These are phyloP conservation scores for Zapornia atra DNA, from an alignment of 2,113 vertebrate species.

Conservation along the genomic window DNA sequence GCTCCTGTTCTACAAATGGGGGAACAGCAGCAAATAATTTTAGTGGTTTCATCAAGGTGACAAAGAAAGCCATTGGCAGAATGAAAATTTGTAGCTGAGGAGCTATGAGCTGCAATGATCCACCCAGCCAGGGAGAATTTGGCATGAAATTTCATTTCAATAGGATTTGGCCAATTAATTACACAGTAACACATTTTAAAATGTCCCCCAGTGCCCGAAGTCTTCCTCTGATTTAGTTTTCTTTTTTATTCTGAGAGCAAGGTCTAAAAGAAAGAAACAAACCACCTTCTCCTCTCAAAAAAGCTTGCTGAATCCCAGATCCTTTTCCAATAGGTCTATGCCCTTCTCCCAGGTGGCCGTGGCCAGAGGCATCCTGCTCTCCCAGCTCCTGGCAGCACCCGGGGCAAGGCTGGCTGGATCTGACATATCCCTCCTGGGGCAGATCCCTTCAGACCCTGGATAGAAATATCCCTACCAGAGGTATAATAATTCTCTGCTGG, in stretches of 20 bases:
- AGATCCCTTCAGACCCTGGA: background rate
- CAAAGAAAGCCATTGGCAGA: background rate
- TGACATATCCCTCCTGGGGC: background rate
- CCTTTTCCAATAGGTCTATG: background rate
- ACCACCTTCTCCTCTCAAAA: background rate
- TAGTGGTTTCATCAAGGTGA: background rate
- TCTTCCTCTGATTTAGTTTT: background rate
- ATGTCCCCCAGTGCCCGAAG: background rate
- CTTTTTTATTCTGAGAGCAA: background rate
- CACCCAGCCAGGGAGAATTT: background rate
- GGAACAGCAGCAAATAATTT: background rate
- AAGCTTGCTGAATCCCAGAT: background rate
- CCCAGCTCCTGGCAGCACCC: background rate
- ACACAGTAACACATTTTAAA: background rate
- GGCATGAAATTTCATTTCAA: background rate
- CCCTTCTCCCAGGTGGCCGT: accelerated
- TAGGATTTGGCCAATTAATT: background rate
- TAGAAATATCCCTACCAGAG: background rate
- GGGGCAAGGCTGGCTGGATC: background rate
- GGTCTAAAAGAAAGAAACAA: background rate
- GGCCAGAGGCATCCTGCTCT: accelerated
- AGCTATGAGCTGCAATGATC: background rate
- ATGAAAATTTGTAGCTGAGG: background rate
- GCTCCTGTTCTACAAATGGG: background rate
- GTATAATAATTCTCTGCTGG: background rate